Percentiles rank a stretch among this genome's conserved stretches.
These are phyloP conservation scores for Perca schrenkii DNA, from an alignment of 2,113 vertebrate genomes.

Conservation along the genomic window DNA sequence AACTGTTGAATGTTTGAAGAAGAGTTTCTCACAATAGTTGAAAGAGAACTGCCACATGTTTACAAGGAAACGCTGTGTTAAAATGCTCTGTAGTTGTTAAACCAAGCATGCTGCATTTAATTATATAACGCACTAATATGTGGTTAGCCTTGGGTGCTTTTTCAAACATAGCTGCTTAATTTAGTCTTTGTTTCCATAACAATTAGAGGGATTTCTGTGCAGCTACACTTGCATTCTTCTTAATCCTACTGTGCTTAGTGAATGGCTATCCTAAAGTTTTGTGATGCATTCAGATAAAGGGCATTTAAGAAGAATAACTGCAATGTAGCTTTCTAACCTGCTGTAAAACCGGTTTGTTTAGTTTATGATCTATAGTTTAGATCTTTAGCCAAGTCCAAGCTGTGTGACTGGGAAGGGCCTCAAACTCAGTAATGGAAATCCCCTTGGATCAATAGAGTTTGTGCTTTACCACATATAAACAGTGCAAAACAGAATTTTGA, in stretches of 20 bases:
- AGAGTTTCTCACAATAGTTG: background rate
- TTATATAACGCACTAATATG: background rate
- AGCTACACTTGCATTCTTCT: slow-evolving; percentile 2
- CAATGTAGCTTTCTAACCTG: background rate
- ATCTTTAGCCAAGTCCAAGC: background rate
- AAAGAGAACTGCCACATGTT: background rate
- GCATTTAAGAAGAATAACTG: no score
- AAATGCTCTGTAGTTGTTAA: background rate
- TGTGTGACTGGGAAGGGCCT: background rate
- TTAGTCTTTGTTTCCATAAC: background rate
- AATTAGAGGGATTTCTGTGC: background rate
- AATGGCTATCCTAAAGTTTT: background rate
- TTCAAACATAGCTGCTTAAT: background rate
- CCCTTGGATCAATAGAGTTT: background rate
- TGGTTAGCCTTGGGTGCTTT: background rate
- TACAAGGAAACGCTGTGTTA: background rate
- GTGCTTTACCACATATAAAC: background rate
- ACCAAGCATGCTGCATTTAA: background rate
- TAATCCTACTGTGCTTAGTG: background rate
- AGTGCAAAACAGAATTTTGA: background rate
- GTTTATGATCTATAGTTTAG: background rate
- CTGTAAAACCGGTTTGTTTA: slow-evolving; percentile 4
- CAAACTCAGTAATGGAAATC: background rate
- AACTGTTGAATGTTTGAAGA: background rate
- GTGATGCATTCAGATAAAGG: background rate